Conservation (phyloP, 2,113 vertebrate genomes). For the Phalacrocorax carbo region DNA sequence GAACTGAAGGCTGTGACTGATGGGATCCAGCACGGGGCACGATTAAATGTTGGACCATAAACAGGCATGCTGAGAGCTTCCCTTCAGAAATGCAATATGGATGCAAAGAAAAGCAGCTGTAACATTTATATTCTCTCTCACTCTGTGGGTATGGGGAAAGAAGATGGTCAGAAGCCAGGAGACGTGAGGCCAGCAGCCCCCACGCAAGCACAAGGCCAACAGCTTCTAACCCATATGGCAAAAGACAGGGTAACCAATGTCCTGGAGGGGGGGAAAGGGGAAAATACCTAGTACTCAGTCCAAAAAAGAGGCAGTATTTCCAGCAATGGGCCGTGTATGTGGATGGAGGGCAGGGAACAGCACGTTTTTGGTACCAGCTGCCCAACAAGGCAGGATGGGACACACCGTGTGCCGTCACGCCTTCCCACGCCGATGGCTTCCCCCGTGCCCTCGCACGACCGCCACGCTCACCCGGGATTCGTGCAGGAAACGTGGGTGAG, state of each 20-base stretch:
- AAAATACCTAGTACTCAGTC: not conserved
- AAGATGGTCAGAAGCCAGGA: not conserved
- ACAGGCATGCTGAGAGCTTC: not conserved
- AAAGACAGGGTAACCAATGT: not conserved
- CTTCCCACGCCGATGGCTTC: not conserved
- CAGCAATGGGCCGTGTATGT: accelerated
- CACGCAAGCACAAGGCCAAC: not conserved
- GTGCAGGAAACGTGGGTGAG: slow-evolving; percentile 36
- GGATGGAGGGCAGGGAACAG: not conserved
- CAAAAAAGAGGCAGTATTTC: not conserved
- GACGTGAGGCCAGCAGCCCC: not conserved
- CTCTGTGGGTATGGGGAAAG: not conserved
- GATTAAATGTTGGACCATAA: not conserved
- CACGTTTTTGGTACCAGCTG: not conserved
- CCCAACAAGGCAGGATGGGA: not conserved
- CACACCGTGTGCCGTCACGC: accelerated
- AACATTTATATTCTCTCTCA: not conserved
- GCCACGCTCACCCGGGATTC: not conserved
- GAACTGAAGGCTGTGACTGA: not conserved
- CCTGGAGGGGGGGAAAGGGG: not conserved
- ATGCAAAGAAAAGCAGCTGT: not conserved
- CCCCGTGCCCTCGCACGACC: accelerated
- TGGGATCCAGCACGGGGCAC: not conserved
- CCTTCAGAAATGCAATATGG: accelerated
- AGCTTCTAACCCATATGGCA: not conserved